A percentile compares a stretch with the other conserved stretches of the same genome.
Conservation (phyloP, 1,140 invertebrate genomes). For the Manduca sexta region DNA sequence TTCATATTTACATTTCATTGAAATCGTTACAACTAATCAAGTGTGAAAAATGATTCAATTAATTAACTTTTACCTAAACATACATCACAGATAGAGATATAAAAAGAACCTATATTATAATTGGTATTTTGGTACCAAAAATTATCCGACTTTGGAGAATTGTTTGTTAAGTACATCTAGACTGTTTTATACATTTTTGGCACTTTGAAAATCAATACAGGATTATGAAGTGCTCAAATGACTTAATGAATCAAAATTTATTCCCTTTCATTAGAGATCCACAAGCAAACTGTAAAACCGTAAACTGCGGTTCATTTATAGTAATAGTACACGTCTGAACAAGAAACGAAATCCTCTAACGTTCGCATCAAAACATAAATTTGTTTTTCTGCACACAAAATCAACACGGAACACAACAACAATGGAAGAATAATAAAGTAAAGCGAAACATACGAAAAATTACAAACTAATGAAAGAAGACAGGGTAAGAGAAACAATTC, state of each 20-base stretch:
- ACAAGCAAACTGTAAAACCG: no score
- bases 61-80: conserved; percentile 66
- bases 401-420: conserved; percentile 27
- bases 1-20: conserved; percentile 41
- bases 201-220: no score
- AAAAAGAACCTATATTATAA: conserved; percentile 32
- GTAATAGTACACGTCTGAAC: conserved; percentile 3
- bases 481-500: no score
- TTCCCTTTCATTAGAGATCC: no score
- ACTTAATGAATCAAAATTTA: no score
- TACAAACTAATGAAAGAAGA: conserved; percentile 33
- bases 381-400: conserved; percentile 44
- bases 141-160: not conserved
- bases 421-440: conserved; percentile 10
- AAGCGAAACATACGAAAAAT: conserved; percentile 38
- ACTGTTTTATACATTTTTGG: no score
- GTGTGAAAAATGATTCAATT: conserved; percentile 45
- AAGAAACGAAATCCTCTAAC: conserved; percentile 22
- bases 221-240: no score
- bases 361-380: conserved; percentile 45
- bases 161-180: not conserved
- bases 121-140: not conserved
- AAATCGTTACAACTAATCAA: conserved; percentile 33
- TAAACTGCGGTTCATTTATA: no score
- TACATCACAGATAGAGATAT: conserved; percentile 65